Conservation (phyloP, 23 tunicate genomes). For the Botrylloides violaceus region DNA sequence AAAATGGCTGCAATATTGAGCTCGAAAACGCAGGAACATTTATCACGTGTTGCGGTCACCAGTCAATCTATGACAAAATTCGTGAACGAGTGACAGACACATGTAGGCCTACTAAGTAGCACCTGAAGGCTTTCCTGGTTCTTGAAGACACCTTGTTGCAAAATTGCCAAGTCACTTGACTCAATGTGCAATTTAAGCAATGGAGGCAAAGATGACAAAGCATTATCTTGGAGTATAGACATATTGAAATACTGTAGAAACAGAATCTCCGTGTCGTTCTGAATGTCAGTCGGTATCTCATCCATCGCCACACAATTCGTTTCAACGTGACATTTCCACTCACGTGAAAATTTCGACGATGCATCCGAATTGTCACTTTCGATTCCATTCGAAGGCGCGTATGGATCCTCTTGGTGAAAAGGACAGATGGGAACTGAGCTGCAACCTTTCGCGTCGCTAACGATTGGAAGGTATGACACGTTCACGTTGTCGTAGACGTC, state of each 20-base stretch:
- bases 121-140: slow-evolving; percentile 41
- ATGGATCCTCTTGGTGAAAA: too few species aligned
- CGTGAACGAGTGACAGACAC: too few species aligned
- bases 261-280: slow-evolving; percentile 15
- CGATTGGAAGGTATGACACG: neutral
- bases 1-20: too few species aligned
- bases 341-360: too few species aligned
- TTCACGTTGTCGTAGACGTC: neutral
- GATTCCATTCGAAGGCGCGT: too few species aligned
- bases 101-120: neutral
- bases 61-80: too few species aligned
- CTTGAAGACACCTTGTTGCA: slow-evolving; percentile 34
- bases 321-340: slow-evolving; percentile 22
- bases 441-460: slow-evolving; percentile 2
- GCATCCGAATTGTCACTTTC: too few species aligned
- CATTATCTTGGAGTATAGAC: neutral
- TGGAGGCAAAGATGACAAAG: slow-evolving; percentile 12
- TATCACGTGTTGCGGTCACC: too few species aligned
- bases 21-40: too few species aligned
- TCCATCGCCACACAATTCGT: neutral
- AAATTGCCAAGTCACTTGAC: slow-evolving; percentile 31
- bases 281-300: neutral
- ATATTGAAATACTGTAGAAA: neutral
- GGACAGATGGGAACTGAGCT: slow-evolving; percentile 5
- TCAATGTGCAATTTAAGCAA: slow-evolving; percentile 27